Percentiles rank a stretch among this genome's conserved stretches.
Conservation (phyloP, 2,113 vertebrate genomes). For the Coracopsis vasa region DNA sequence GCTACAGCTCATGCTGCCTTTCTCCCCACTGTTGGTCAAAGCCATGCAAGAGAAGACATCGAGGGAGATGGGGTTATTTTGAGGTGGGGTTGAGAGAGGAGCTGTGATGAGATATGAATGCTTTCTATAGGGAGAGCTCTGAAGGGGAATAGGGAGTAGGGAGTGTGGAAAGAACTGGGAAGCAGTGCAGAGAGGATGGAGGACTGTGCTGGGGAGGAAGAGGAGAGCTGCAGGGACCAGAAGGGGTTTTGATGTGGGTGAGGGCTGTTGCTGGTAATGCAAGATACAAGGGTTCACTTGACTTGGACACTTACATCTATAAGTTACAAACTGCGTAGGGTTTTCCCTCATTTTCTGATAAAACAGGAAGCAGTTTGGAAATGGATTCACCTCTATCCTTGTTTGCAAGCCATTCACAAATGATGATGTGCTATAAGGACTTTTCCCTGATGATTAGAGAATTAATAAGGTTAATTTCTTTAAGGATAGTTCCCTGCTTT, state of each 20-base stretch:
- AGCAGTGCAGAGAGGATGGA: neutral
- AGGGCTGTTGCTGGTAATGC: neutral
- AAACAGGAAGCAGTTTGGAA: neutral
- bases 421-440: neutral
- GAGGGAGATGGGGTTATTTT: neutral
- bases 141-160: neutral
- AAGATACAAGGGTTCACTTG: neutral
- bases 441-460: neutral
- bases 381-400: neutral
- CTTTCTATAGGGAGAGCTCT: neutral
- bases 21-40: neutral
- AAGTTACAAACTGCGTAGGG: neutral
- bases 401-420: neutral
- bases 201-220: neutral
- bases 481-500: neutral
- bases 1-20: neutral
- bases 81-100: neutral
- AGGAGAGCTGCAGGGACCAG: neutral
- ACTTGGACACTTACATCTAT: neutral
- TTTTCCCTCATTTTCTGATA: neutral
- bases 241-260: neutral
- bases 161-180: neutral
- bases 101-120: neutral
- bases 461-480: neutral
- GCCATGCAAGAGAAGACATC: neutral